Evolutionary conservation across 2,113 vertebrate species (phyloP).

Genomic region (Tringa solitaria): DNA sequence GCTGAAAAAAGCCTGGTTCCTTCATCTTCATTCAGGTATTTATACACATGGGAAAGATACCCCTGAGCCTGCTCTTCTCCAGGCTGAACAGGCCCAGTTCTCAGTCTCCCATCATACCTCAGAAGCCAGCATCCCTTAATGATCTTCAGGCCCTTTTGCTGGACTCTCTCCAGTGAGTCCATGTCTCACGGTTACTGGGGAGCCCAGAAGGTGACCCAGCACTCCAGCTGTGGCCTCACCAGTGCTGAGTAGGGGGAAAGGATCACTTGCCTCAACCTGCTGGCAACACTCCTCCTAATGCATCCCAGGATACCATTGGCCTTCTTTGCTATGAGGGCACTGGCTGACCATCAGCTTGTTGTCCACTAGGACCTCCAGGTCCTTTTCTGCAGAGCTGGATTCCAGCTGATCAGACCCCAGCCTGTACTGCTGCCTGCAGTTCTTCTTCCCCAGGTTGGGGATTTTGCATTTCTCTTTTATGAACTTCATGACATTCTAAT

Average conservation of each 20-base stretch:
- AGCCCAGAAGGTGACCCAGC: neutral
- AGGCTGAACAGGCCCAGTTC: neutral
- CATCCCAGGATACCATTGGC: neutral
- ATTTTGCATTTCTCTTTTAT: neutral
- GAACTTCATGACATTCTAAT: neutral
- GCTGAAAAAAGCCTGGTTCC: neutral
- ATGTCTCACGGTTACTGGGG: no score
- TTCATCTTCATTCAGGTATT: neutral
- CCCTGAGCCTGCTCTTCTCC: neutral
- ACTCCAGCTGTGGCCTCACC: neutral
- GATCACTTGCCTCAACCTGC: neutral
- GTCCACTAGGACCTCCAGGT: neutral
- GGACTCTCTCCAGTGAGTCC: neutral
- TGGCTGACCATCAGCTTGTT: neutral
- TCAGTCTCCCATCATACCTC: neutral
- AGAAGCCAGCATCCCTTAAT: neutral
- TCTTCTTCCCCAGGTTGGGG: neutral
- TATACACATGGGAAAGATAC: neutral
- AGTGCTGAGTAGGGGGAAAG: neutral
- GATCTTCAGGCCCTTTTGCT: neutral
- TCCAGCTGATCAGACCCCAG: neutral
- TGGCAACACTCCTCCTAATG: neutral
- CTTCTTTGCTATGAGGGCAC: neutral
- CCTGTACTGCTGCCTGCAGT: neutral
- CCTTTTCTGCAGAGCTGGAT: neutral